Evolutionary conservation across 2,113 vertebrate genomes (phyloP), one percentile per base, ranked within the genome.

Genomic region (Ploceus nigricollis): DNA sequence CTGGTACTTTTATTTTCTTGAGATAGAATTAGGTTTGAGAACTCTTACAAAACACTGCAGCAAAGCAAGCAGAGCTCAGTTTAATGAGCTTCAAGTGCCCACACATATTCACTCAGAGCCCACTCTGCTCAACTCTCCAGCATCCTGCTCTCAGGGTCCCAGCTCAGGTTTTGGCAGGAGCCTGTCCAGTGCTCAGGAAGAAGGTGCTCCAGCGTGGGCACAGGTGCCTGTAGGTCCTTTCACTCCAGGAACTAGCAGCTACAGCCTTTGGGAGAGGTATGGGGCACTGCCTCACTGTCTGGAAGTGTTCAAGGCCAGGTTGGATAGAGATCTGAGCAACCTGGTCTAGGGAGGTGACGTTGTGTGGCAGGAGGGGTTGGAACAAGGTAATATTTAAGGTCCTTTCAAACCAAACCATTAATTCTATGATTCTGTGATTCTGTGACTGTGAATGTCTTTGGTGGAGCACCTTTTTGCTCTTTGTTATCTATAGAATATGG

Each of bases 301-400:
- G 87, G 23, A 40, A 45, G 7, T 25, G 45, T 13, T 47, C 24
- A n/a, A 30, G n/a, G 45, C 13, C 78, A 40, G 13, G 23, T 0
- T 44, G 45, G 23, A 45, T 5, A 16, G 53, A n/a, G 11, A 31
- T 60, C 39, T 60, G 69, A 53, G 13, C 30, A 40, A 15, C 14
- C 23, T 39, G 16, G 3, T 73, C 51, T 21, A 30, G 28, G 24
- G 39, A 60, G 45, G 28, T 60, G 69, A 30, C 0, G 0, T 23
- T 45, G 61, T 3, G 1, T 12, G 24, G 9, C 21, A 37, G 15
- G 4, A 15, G 7, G 9, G 2, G 3, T 20, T 42, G 35, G 35
- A 63, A 58, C 3, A 13, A 33, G 17, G 17, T 69, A 20, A 47
- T 60, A 35, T 27, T 54, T 40, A 69, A 54, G 21, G 63, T 53